phyloP scores from a whole-genome alignment of 2,888 invertebrate genomes.

The Steromphala cineraria region DNA sequence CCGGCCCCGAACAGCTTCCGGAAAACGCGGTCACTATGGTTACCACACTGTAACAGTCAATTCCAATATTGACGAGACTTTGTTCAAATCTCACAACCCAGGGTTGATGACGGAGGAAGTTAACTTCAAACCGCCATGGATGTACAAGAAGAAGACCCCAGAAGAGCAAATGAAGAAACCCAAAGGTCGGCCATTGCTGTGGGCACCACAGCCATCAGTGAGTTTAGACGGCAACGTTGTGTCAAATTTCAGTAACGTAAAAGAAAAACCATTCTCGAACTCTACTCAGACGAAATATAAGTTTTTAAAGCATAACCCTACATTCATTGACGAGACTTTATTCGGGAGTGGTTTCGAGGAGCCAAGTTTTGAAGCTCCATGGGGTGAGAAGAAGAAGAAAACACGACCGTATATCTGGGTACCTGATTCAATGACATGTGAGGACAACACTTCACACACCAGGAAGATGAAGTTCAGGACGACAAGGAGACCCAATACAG shows the following conservation, averaged over 20 bases:
- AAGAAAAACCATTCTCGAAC: not conserved
- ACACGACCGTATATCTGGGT: slow-evolving; percentile 30
- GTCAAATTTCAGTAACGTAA: not conserved
- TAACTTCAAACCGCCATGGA: slow-evolving; percentile 35
- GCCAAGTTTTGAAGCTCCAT: slow-evolving; percentile 68
- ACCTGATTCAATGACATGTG: not conserved
- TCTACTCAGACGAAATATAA: slow-evolving; percentile 44
- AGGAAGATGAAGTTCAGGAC: not conserved
- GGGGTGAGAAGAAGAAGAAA: slow-evolving; percentile 57
- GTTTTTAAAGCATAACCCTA: slow-evolving; percentile 57
- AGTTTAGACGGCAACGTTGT: not conserved
- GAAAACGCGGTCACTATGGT: slow-evolving; percentile 36
- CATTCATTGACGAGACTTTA: slow-evolving; percentile 66
- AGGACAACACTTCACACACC: not conserved
- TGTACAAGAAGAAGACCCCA: slow-evolving; percentile 29
- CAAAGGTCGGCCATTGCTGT: slow-evolving; percentile 47
- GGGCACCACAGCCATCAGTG: slow-evolving; percentile 48
- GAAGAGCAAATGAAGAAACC: slow-evolving; percentile 30
- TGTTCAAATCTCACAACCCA: slow-evolving; percentile 48
- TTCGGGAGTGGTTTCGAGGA: slow-evolving; percentile 61
- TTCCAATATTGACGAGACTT: slow-evolving; percentile 60
- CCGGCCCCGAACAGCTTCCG: slow-evolving; percentile 24
- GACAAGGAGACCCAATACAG: not conserved
- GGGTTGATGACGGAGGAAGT: slow-evolving; percentile 35
- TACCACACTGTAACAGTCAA: slow-evolving; percentile 51